These are phyloP conservation scores for Catocala sponsa DNA, from an alignment of 2,888 invertebrate genomes.

Conservation along the genomic window DNA sequence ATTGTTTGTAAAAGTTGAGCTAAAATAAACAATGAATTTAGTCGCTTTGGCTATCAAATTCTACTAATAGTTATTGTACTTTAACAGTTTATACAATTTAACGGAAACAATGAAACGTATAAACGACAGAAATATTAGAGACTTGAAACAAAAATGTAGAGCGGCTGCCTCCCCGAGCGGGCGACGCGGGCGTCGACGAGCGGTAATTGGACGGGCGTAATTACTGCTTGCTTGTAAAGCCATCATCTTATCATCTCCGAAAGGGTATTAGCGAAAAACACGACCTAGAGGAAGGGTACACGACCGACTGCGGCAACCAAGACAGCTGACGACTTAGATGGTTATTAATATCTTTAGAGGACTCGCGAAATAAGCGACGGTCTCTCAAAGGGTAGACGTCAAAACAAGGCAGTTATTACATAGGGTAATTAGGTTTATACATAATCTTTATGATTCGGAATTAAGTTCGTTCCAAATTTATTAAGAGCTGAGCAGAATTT, in stretches of 20 bases:
- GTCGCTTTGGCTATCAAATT: not conserved
- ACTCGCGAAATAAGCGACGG: conserved; percentile 80
- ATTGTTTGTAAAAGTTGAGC: too few relatives aligned
- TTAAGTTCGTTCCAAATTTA: conserved; percentile 52
- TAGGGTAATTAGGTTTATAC: conserved; percentile 83
- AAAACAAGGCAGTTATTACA: conserved; percentile 86
- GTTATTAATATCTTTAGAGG: conserved; percentile 85
- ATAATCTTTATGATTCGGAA: conserved; percentile 73
- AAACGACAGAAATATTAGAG: conserved; percentile 51
- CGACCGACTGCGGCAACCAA: conserved; percentile 69
- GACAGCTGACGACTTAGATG: conserved; percentile 79
- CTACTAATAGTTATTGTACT: conserved; percentile 5
- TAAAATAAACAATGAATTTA: too few relatives aligned
- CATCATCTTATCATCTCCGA: conserved; percentile 85
- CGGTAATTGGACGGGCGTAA: conserved; percentile 83
- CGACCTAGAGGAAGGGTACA: conserved; percentile 62
- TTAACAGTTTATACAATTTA: conserved; percentile 32
- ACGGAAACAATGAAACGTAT: conserved; percentile 27
- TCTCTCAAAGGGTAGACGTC: conserved; percentile 85
- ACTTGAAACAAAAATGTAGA: conserved; percentile 61
- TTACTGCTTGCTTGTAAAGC: conserved; percentile 86
- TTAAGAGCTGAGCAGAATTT: conserved; percentile 24
- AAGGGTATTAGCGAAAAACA: conserved; percentile 86
- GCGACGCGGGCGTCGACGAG: conserved; percentile 57
- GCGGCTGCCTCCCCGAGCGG: conserved; percentile 57